Evolutionary conservation across 2,113 vertebrate species (phyloP).

Genomic region (Nothocercus julius): DNA sequence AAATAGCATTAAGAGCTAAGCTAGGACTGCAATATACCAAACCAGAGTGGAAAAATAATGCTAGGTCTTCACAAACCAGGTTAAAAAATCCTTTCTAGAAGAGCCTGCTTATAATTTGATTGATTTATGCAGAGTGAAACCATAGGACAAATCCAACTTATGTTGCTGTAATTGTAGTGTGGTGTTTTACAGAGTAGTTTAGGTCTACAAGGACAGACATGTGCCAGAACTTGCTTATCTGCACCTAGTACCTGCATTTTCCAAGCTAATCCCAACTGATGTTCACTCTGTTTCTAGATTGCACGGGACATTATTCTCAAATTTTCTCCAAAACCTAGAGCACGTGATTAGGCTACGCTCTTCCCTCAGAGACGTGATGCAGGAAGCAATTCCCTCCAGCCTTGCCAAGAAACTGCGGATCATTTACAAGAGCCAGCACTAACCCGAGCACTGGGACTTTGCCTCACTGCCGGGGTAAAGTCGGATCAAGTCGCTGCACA

Average conservation of each 20-base stretch:
- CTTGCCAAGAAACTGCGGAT: not conserved
- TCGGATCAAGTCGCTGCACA: constrained; percentile 88
- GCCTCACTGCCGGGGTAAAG: constrained; percentile 83
- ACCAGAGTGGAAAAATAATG: not conserved
- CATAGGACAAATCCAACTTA: not conserved
- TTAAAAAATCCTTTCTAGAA: not conserved
- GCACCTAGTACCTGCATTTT: not conserved
- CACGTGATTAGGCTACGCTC: not conserved
- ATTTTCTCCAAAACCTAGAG: not conserved
- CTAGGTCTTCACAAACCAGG: not conserved
- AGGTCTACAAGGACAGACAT: not conserved
- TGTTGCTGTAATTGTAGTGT: no score
- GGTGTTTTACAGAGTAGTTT: not conserved
- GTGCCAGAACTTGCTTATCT: not conserved
- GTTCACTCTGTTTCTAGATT: not conserved
- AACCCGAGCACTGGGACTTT: constrained; percentile 82
- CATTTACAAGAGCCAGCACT: constrained; percentile 5
- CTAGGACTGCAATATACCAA: accelerated
- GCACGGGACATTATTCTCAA: not conserved
- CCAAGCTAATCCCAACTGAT: not conserved
- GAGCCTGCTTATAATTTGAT: not conserved
- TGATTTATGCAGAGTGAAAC: not conserved
- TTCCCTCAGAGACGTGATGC: not conserved
- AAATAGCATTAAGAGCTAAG: not conserved
- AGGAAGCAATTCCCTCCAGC: not conserved